These are phyloP conservation scores for Adelosebastes latens DNA, from an alignment of 2,797 vertebrate species.

Conservation along the genomic window DNA sequence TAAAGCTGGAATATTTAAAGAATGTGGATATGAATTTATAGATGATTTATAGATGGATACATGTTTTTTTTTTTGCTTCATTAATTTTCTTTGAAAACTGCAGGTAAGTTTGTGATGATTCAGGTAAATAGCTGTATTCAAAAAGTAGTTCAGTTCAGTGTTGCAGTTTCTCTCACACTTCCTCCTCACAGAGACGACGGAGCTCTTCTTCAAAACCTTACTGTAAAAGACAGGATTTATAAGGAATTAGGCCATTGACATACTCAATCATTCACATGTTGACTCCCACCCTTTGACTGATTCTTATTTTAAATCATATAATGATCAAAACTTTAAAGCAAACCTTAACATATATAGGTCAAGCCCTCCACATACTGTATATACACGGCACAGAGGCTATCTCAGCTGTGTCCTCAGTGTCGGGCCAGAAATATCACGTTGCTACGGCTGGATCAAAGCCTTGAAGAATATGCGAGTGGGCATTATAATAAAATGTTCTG, in stretches of 20 bases:
- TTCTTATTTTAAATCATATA: neutral
- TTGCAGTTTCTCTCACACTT: neutral
- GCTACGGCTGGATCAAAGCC: neutral
- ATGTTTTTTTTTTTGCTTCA: too few species aligned
- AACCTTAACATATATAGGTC: constrained; percentile 13
- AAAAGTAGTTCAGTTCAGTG: neutral
- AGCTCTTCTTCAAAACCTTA: neutral
- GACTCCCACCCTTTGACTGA: neutral
- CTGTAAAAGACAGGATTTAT: neutral
- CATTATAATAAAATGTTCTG: neutral
- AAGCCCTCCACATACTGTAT: neutral
- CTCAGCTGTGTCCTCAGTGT: neutral
- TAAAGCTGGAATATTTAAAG: neutral
- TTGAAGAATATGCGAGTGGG: neutral
- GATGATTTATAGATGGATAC: too few species aligned
- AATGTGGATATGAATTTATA: too few species aligned
- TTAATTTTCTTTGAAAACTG: too few species aligned
- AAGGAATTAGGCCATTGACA: neutral
- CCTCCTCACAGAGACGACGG: neutral
- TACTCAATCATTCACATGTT: constrained; percentile 33
- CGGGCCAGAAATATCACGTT: neutral
- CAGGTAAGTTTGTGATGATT: too few species aligned
- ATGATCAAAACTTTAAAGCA: constrained; percentile 10
- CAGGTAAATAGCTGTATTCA: too few species aligned
- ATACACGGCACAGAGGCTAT: neutral